Evolutionary conservation across 2,888 invertebrate species (phyloP).

Genomic region (Pterostichus madidus): DNA sequence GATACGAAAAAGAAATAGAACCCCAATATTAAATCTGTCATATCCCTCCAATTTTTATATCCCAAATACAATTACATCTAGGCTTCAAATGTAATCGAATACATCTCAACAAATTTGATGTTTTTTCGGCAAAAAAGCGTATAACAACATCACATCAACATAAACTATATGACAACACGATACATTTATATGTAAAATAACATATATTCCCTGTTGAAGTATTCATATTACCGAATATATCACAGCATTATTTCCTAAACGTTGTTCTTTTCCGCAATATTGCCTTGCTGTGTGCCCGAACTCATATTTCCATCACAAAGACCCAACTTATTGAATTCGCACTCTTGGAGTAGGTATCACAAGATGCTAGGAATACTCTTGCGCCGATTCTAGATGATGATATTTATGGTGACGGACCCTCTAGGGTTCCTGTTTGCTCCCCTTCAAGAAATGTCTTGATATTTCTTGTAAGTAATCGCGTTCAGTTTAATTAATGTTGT

Average conservation of each 20-base stretch:
- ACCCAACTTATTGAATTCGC: slow-evolving; percentile 45
- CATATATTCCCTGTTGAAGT: slow-evolving; percentile 32
- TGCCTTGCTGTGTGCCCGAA: not conserved
- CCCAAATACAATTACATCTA: not conserved
- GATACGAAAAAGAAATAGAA: no score
- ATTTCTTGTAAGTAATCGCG: slow-evolving; percentile 27
- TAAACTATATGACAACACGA: slow-evolving; percentile 16
- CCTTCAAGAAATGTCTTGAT: slow-evolving; percentile 28
- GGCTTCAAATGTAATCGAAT: not conserved
- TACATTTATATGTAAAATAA: slow-evolving; percentile 58
- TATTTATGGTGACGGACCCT: slow-evolving; percentile 42
- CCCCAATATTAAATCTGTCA: no score
- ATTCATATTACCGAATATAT: slow-evolving; percentile 54
- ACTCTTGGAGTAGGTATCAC: slow-evolving; percentile 38
- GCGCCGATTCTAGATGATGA: slow-evolving; percentile 17
- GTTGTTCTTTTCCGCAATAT: slow-evolving; percentile 46
- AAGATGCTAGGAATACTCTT: slow-evolving; percentile 12
- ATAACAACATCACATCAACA: slow-evolving; percentile 21
- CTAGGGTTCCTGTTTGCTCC: not conserved
- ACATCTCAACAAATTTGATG: slow-evolving; percentile 24
- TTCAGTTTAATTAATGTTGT: slow-evolving; percentile 37
- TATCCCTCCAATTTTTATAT: no score
- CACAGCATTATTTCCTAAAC: slow-evolving; percentile 46
- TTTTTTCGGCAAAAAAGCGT: not conserved
- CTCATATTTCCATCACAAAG: slow-evolving; percentile 56